A percentile compares a stretch with the other conserved stretches of the same genome.
phyloP scores from a whole-genome alignment of 2,888 invertebrate genomes.

The Pachycephus smyrnensis region DNA sequence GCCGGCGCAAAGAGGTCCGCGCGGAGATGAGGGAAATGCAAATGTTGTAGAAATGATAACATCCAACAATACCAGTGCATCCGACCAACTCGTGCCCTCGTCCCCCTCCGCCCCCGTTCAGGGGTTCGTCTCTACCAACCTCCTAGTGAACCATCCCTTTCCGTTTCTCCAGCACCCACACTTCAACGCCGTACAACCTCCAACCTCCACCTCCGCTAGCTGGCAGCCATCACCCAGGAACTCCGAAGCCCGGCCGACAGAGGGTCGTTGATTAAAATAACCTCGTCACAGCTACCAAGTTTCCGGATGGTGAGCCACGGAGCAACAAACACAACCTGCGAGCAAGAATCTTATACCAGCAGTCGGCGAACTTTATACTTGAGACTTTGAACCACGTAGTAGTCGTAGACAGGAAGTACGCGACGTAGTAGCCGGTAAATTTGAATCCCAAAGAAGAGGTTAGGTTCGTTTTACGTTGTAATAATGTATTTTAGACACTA shows the following conservation, averaged over 20 bases:
- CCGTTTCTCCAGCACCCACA: not conserved
- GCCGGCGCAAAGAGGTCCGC: constrained; percentile 8
- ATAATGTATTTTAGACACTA: not conserved
- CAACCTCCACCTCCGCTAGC: not conserved
- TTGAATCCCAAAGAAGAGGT: not conserved
- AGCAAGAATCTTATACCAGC: not conserved
- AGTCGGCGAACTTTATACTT: not conserved
- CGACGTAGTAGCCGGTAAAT: not conserved
- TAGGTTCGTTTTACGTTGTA: not conserved
- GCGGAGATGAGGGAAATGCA: constrained; percentile 7
- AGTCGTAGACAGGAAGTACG: not conserved
- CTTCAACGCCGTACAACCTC: not conserved
- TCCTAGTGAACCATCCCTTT: not conserved
- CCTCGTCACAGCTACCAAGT: constrained; percentile 39
- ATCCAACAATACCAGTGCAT: constrained; percentile 7
- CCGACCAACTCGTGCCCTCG: constrained; percentile 4
- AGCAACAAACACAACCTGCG: constrained; percentile 3
- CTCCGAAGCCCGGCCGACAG: constrained; percentile 2
- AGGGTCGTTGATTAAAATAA: constrained; percentile 54
- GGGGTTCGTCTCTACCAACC: not conserved
- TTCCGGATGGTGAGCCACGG: not conserved
- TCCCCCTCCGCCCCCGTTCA: not conserved
- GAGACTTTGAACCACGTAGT: not conserved
- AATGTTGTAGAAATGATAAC: constrained; percentile 10
- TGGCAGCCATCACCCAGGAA: not conserved